phyloP scores from a whole-genome alignment of 2,888 invertebrate genomes.

The Ectemnius continuus region DNA sequence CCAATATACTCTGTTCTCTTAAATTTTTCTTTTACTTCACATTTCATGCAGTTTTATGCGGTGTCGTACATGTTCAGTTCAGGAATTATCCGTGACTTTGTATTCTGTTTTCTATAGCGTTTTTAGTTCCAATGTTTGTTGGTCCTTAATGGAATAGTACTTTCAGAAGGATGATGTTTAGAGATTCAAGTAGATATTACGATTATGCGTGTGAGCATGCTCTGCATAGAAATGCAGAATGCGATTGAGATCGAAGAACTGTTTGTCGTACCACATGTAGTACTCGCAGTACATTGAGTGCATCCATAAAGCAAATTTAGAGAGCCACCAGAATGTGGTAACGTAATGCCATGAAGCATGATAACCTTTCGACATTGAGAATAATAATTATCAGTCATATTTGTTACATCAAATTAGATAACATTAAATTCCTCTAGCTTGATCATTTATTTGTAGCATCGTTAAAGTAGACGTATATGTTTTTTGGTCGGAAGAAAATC shows the following conservation, averaged over 20 bases:
- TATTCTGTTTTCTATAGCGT: too few relatives aligned
- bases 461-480: constrained; percentile 64
- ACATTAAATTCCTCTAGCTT: constrained; percentile 67
- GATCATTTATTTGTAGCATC: constrained; percentile 67
- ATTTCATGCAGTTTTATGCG: too few relatives aligned
- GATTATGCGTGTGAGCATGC: constrained; percentile 56
- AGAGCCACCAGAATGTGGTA: constrained; percentile 76
- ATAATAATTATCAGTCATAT: constrained; percentile 55
- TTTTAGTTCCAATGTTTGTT: constrained; percentile 5
- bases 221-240: constrained; percentile 39
- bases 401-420: constrained; percentile 57
- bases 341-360: constrained; percentile 77
- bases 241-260: constrained; percentile 24
- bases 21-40: too few relatives aligned
- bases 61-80: too few relatives aligned
- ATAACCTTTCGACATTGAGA: constrained; percentile 63
- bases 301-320: constrained; percentile 71
- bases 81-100: too few relatives aligned
- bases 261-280: constrained; percentile 4
- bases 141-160: constrained; percentile 18
- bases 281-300: constrained; percentile 25
- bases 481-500: constrained; percentile 17
- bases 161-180: too few relatives aligned
- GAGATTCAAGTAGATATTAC: too few relatives aligned
- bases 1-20: background rate